Evolutionary conservation across 1,140 invertebrate genomes (phyloP).

Genomic region (Sycophaga agraensis): DNA sequence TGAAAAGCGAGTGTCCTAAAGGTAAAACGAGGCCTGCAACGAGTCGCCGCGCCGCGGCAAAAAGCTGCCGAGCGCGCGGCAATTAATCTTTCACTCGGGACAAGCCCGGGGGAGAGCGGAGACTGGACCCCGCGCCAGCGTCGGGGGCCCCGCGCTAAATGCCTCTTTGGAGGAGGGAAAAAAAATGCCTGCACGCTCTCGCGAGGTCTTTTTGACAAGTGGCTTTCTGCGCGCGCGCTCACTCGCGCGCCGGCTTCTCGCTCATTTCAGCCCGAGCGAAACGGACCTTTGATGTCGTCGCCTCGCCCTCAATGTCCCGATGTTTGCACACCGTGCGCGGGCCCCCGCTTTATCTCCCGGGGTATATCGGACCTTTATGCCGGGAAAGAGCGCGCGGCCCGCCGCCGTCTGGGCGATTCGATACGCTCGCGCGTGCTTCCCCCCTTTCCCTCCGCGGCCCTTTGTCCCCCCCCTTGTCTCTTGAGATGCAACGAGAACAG

Average conservation of each 20-base stretch:
- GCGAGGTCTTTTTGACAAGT: background rate
- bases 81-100: slow-evolving; percentile 24
- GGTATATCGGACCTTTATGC: too few relatives aligned
- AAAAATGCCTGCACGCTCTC: background rate
- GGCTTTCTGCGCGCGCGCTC: too few relatives aligned
- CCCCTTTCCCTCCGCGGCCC: too few relatives aligned
- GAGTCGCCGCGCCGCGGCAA: background rate
- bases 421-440: too few relatives aligned
- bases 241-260: too few relatives aligned
- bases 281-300: background rate
- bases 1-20: slow-evolving; percentile 17
- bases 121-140: background rate
- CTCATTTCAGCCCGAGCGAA: background rate
- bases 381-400: too few relatives aligned
- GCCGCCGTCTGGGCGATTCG: too few relatives aligned
- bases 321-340: too few relatives aligned
- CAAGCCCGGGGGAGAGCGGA: slow-evolving; percentile 3
- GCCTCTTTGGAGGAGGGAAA: background rate
- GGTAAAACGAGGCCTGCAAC: background rate
- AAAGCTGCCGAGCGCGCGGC: slow-evolving; percentile 5
- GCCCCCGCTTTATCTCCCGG: too few relatives aligned
- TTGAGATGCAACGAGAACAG: too few relatives aligned
- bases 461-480: too few relatives aligned
- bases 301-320: too few relatives aligned
- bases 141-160: background rate